Evolutionary conservation across 2,113 vertebrate species (phyloP).

Genomic region (Istiophorus platypterus): DNA sequence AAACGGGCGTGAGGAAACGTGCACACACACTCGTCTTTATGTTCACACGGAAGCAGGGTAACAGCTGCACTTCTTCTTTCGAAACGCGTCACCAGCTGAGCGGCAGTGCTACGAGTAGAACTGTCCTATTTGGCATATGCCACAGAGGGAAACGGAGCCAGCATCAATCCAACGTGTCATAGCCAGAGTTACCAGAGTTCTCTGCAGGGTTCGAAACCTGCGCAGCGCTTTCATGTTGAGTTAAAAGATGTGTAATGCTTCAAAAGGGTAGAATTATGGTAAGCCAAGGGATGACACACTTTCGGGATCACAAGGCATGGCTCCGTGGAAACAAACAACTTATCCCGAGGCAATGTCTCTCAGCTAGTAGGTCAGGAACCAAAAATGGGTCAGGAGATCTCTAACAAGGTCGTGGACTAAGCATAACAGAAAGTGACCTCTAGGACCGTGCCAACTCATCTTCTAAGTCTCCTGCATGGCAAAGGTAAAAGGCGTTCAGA

Average conservation of each 20-base stretch:
- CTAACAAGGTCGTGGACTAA: background rate
- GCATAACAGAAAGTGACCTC: background rate
- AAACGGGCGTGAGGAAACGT: slow-evolving; percentile 1
- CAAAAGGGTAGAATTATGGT: background rate
- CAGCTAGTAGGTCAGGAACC: background rate
- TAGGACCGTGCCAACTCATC: background rate
- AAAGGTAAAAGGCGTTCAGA: background rate
- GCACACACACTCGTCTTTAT: slow-evolving; percentile 2
- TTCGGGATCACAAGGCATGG: slow-evolving; percentile 40
- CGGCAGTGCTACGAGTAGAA: slow-evolving; percentile 18
- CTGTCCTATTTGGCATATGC: slow-evolving; percentile 28
- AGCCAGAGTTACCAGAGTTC: background rate
- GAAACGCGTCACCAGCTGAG: slow-evolving; percentile 4
- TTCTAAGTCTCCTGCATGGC: background rate
- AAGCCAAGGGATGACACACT: slow-evolving; percentile 51
- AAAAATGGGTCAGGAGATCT: slow-evolving; percentile 40
- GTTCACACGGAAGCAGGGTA: slow-evolving; percentile 12
- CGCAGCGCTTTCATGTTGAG: background rate
- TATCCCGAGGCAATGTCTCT: slow-evolving; percentile 16
- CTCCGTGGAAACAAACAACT: slow-evolving; percentile 43
- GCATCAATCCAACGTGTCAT: slow-evolving; percentile 3
- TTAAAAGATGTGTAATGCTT: background rate
- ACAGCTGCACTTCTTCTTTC: slow-evolving; percentile 53
- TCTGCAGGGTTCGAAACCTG: background rate
- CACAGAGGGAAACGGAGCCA: background rate